These are phyloP conservation scores for Columba janthina DNA, from an alignment of 2,113 vertebrate genomes.

Conservation along the genomic window DNA sequence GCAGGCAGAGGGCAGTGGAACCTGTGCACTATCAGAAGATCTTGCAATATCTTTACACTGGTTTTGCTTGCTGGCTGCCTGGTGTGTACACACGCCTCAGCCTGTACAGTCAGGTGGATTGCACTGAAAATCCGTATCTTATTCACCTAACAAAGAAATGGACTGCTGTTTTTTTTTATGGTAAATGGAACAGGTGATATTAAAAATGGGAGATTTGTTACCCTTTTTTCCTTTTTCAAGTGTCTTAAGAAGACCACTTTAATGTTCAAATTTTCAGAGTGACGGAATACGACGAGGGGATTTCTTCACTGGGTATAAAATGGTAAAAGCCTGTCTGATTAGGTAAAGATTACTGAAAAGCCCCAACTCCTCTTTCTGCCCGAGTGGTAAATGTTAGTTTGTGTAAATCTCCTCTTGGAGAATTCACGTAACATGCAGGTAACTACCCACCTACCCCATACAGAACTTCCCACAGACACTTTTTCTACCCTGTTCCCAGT, in stretches of 20 bases:
- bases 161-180: no score
- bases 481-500: neutral
- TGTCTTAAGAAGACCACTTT: neutral
- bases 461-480: neutral
- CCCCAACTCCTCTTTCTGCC: neutral
- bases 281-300: neutral
- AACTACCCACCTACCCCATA: neutral
- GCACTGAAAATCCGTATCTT: neutral
- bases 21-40: no score
- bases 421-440: neutral
- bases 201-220: neutral
- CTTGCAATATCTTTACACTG: rapidly evolving
- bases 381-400: neutral
- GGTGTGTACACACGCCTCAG: neutral
- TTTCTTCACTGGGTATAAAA: neutral
- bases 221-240: neutral
- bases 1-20: neutral
- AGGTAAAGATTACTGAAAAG: neutral
- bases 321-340: neutral
- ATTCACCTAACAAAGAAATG: neutral
- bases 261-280: neutral
- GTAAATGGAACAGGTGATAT: neutral
- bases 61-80: neutral
- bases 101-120: neutral
- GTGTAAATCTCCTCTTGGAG: neutral